Conservation (phyloP, 2,888 invertebrate genomes). For the Taphrorychus bicolor region DNA sequence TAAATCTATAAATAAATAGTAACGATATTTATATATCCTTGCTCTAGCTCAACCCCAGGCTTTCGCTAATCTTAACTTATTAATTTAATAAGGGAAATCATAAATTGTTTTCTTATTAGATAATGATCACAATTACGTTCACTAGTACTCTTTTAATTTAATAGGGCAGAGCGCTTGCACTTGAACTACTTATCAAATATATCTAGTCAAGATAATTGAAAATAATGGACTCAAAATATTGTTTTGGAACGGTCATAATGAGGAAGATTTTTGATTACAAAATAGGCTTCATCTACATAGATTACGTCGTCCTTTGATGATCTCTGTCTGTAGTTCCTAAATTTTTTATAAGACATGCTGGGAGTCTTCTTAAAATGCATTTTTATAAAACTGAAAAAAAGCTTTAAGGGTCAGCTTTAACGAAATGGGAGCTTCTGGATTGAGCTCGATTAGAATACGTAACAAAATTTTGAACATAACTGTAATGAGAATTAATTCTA, state of each 20-base stretch:
- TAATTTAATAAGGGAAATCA: slow-evolving; percentile 7
- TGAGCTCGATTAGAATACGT: no score
- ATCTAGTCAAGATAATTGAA: neutral
- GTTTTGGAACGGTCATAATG: neutral
- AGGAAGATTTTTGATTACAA: neutral
- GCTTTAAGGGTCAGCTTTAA: no score
- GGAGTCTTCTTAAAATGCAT: no score
- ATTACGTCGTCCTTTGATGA: no score
- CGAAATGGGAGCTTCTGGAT: no score
- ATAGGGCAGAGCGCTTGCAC: neutral
- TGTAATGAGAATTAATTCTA: no score
- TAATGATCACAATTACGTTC: slow-evolving; percentile 3
- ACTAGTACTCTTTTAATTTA: neutral
- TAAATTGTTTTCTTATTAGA: slow-evolving; percentile 9
- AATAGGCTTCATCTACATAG: neutral
- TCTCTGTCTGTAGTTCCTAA: no score
- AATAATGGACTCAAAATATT: neutral
- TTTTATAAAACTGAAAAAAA: no score
- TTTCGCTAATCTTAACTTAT: neutral
- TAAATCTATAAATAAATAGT: no score
- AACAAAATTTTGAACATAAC: no score
- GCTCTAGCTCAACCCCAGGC: neutral
- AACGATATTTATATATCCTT: no score
- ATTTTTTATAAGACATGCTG: no score
- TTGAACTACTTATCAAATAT: slow-evolving; percentile 3